Conservation (phyloP, 2,888 invertebrate species). For the Germaria angustata region DNA sequence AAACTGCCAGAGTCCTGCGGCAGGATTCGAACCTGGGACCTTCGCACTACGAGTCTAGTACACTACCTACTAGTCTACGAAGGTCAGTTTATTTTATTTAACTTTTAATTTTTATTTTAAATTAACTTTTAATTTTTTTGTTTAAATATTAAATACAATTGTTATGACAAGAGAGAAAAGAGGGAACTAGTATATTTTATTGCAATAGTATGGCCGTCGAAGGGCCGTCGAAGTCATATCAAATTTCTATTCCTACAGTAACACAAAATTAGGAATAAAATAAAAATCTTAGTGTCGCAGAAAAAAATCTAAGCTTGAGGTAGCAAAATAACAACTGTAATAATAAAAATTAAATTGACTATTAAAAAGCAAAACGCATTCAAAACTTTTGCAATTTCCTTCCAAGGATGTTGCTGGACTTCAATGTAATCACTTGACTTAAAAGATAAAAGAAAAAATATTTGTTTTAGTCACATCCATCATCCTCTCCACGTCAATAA, state of each 20-base stretch:
- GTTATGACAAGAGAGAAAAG: too few species aligned
- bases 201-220: too few species aligned
- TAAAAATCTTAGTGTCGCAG: neutral
- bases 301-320: conserved; percentile 51
- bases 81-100: too few species aligned
- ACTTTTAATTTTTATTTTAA: neutral
- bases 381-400: conserved; percentile 73
- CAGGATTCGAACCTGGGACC: too few species aligned
- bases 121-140: neutral
- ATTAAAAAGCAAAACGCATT: conserved; percentile 73
- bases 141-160: neutral
- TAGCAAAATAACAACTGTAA: conserved; percentile 65
- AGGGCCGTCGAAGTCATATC: too few species aligned
- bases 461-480: neutral
- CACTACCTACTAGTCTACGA: too few species aligned
- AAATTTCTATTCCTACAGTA: too few species aligned
- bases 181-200: too few species aligned
- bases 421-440: conserved; percentile 74
- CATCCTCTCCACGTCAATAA: neutral
- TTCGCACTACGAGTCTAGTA: too few species aligned
- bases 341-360: conserved; percentile 69
- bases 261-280: too few species aligned
- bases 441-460: conserved; percentile 33
- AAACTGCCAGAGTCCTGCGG: too few species aligned
- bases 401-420: conserved; percentile 76